Percentiles rank a stretch among this genome's conserved stretches.
These are phyloP conservation scores for Ranitomeya variabilis DNA, from an alignment of 2,113 vertebrate genomes.

Conservation along the genomic window DNA sequence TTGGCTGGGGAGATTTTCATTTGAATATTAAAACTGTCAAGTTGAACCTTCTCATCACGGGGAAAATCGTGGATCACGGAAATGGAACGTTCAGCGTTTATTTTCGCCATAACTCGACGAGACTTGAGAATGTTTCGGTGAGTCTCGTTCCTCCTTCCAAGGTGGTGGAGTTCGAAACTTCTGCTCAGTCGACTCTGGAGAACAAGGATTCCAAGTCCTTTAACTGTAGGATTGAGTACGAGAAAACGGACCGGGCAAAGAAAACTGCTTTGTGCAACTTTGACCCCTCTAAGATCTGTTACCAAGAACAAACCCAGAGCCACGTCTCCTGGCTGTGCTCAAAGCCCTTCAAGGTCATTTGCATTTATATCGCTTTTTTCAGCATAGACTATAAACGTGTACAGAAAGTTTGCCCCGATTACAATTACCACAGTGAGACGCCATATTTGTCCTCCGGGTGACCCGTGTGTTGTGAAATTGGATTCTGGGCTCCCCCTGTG, in stretches of 20 bases:
- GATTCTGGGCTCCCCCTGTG: too few relatives aligned
- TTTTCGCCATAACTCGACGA: slow-evolving; percentile 97
- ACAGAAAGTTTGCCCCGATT: slow-evolving; percentile 98
- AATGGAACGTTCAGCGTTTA: slow-evolving; percentile 99
- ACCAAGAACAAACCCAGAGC: slow-evolving; percentile 98
- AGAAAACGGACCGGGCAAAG: slow-evolving; percentile 98
- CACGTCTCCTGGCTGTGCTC: slow-evolving; percentile 99
- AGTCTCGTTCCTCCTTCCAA: slow-evolving; percentile 97
- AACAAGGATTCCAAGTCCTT: slow-evolving; percentile 98
- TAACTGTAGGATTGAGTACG: slow-evolving; percentile 98
- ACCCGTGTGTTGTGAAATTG: too few relatives aligned
- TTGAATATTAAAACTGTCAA: slow-evolving; percentile 99
- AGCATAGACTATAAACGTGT: slow-evolving; percentile 99
- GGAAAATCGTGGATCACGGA: slow-evolving; percentile 98
- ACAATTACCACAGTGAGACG: slow-evolving; percentile 98
- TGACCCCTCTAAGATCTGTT: slow-evolving; percentile 93
- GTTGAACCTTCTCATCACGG: slow-evolving; percentile 97
- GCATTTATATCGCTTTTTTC: slow-evolving; percentile 99
- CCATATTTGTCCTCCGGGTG: slow-evolving; percentile 95
- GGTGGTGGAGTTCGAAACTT: slow-evolving; percentile 93
- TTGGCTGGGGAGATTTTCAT: slow-evolving; percentile 98
- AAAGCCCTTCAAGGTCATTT: slow-evolving; percentile 98
- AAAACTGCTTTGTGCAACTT: slow-evolving; percentile 93
- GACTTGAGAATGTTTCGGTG: slow-evolving; percentile 94
- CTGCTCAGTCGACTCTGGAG: slow-evolving; percentile 90